Evolutionary conservation across 1,140 invertebrate genomes (phyloP).

Genomic region (Eubasilissa regina): DNA sequence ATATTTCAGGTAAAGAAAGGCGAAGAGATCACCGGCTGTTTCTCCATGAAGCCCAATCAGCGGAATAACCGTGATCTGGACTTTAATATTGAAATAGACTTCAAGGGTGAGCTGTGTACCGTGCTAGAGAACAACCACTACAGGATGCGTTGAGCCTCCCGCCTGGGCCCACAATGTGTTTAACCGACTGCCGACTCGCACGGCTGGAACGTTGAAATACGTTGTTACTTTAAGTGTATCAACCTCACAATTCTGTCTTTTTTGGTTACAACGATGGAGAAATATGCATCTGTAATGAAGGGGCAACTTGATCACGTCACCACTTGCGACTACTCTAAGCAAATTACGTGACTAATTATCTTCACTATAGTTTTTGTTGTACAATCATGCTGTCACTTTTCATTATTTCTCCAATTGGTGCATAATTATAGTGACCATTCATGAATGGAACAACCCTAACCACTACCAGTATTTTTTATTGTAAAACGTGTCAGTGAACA

Average conservation of each 20-base stretch:
- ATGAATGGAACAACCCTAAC: too few species aligned
- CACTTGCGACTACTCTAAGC: too few species aligned
- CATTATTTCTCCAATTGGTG: too few species aligned
- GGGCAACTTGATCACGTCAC: too few species aligned
- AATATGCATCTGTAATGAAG: too few species aligned
- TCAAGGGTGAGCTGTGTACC: slow-evolving; percentile 95
- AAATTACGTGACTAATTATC: too few species aligned
- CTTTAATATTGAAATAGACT: slow-evolving; percentile 94
- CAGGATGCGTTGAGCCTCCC: slow-evolving; percentile 90
- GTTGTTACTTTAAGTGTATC: slow-evolving; percentile 27
- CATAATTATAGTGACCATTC: too few species aligned
- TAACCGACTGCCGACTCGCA: neutral
- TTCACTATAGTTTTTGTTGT: too few species aligned
- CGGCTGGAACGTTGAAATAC: slow-evolving; percentile 15
- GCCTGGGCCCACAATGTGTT: neutral
- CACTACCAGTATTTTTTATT: too few species aligned
- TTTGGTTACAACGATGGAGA: neutral
- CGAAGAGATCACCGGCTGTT: slow-evolving; percentile 93
- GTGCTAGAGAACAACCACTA: slow-evolving; percentile 93
- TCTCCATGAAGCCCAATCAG: slow-evolving; percentile 95
- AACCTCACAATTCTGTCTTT: slow-evolving; percentile 21
- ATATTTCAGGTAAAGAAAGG: slow-evolving; percentile 83
- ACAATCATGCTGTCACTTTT: too few species aligned
- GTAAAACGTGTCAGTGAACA: too few species aligned
- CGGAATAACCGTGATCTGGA: slow-evolving; percentile 98